Conservation (phyloP, 1,140 invertebrate species). For the Antheraea pernyi region DNA sequence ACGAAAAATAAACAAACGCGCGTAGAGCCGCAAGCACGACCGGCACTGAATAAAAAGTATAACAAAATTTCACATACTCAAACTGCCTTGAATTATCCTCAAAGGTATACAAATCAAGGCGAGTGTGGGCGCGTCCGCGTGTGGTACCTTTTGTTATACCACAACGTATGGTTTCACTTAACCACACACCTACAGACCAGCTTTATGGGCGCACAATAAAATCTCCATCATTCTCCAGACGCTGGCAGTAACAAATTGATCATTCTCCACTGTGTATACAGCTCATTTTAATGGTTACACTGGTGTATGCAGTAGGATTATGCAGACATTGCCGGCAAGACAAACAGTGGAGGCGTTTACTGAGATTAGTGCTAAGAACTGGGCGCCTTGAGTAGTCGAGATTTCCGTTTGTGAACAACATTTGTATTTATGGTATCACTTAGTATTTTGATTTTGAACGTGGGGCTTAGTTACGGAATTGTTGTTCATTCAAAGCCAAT, state of each 20-base stretch:
- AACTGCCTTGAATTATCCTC: conserved; percentile 26
- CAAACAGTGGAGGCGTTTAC: conserved; percentile 60
- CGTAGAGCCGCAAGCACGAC: no score
- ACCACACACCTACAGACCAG: conserved; percentile 38
- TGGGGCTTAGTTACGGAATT: conserved; percentile 6
- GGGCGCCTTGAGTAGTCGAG: conserved; percentile 45
- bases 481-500: background rate
- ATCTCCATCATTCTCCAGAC: conserved; percentile 52
- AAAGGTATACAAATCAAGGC: conserved; percentile 31
- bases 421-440: conserved; percentile 30
- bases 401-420: conserved; percentile 51
- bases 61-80: background rate
- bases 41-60: background rate
- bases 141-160: conserved; percentile 40
- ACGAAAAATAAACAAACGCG: no score
- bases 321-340: conserved; percentile 61
- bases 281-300: conserved; percentile 49
- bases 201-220: conserved; percentile 52
- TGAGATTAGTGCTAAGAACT: conserved; percentile 58
- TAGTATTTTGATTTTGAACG: conserved; percentile 13
- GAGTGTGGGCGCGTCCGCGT: conserved; percentile 34
- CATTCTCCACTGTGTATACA: conserved; percentile 40
- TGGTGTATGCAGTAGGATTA: conserved; percentile 57
- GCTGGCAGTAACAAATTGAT: conserved; percentile 55
- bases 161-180: conserved; percentile 41